Evolutionary conservation across 2,797 vertebrate species (phyloP), one percentile per base, ranked within the genome.

Genomic region (Pseudotriccus pelzelni): DNA sequence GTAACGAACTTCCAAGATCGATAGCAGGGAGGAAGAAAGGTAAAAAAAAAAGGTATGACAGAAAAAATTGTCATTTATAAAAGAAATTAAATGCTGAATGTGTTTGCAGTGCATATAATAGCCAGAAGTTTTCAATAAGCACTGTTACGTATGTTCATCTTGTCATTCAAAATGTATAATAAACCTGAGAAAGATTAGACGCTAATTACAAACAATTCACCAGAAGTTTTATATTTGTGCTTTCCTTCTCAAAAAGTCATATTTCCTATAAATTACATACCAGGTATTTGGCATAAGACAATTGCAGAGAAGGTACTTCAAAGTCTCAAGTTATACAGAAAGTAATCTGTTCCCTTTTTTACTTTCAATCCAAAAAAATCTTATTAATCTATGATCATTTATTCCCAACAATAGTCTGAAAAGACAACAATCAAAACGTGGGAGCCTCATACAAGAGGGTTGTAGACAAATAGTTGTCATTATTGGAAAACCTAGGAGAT

Each of bases 21-120:
- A 23, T 4, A 34, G 3, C 1, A 4, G 7, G 5, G 5, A 4
- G 14, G 1, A 34, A 46, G 11, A 10, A 72, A 39, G 39, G n/a
- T 2, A 5, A 37, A 10, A 43, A 19, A 12, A 14, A 9, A 25
- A 2, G 4, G 1, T 12, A 9, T n/a, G n/a, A 25, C 8, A 44
- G 20, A 44, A 20, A 44, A 44, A 44, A 21, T 11, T 44, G 21
- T 46, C 21, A 46, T 46, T 39, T 37, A 34, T 68, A 18, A 43
- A 85, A 80, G 14, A n/a, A 44, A 41, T 52, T 13, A n/a, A 12
- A 22, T 14, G 14, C 19, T 46, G 11, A 47, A 59, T 11, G 10
- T 52, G 2, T 32, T 74, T 60, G 22, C n/a, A 59, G 15, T 20
- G 70, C 12, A 1, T 24, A 32, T 68, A 36, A 55, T 24, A 8